A percentile compares a stretch with the other conserved stretches of the same genome.
Evolutionary conservation across 2,888 invertebrate species (phyloP).

Genomic region (Oscheius onirici): DNA sequence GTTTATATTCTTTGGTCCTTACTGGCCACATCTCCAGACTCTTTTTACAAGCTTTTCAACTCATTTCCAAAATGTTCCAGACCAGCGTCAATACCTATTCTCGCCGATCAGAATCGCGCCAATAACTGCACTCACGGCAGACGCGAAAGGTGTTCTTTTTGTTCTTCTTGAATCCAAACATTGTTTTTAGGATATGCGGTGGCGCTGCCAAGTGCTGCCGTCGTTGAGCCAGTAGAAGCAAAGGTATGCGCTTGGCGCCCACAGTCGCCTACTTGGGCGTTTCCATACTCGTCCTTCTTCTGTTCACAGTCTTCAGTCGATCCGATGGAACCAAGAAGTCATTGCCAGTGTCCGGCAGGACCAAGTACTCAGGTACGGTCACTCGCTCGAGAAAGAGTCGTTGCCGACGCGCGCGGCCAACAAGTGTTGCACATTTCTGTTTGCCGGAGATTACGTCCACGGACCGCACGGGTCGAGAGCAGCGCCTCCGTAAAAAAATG

Average conservation of each 20-base stretch:
- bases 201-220: conserved; percentile 29
- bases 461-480: conserved; percentile 22
- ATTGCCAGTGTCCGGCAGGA: conserved; percentile 26
- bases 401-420: conserved; percentile 10
- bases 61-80: background rate
- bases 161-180: background rate
- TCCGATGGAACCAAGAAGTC: conserved; percentile 4
- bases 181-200: conserved; percentile 29
- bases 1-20: too few relatives aligned
- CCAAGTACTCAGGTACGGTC: conserved; percentile 34
- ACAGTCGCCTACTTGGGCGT: conserved; percentile 29
- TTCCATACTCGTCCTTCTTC: conserved; percentile 5
- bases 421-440: conserved; percentile 32
- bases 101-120: conserved; percentile 31
- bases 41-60: background rate
- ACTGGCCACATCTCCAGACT: background rate
- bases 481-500: conserved; percentile 18
- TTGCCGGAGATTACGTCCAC: conserved; percentile 27
- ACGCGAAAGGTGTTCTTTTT: conserved; percentile 14
- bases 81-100: conserved; percentile 6
- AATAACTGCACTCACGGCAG: conserved; percentile 18
- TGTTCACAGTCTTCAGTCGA: conserved; percentile 4
- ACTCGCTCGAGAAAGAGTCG: background rate
- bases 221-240: conserved; percentile 19
- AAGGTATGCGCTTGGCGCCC: conserved; percentile 30